phyloP scores from a whole-genome alignment of 2,113 vertebrate genomes.

The Pitta sordida region DNA sequence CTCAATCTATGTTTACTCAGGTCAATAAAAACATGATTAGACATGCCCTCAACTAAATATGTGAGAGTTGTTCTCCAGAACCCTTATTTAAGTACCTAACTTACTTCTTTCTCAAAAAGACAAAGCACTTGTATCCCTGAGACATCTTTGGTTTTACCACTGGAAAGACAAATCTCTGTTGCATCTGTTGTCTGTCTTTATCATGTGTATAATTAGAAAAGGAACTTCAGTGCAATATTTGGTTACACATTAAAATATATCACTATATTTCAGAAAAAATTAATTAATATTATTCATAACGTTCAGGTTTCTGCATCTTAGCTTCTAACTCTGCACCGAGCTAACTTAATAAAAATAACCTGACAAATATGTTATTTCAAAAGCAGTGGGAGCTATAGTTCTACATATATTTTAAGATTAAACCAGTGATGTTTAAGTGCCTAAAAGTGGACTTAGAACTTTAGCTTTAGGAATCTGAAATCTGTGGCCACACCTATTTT shows the following conservation, averaged over 20 bases:
- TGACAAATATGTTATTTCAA: neutral
- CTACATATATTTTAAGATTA: neutral
- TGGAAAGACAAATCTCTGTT: neutral
- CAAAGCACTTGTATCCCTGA: neutral
- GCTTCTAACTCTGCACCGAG: neutral
- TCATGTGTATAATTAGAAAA: neutral
- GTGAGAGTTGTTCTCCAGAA: neutral
- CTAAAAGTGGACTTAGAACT: neutral
- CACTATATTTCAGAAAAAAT: neutral
- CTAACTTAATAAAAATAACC: neutral
- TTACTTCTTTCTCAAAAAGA: neutral
- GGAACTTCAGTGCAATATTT: neutral
- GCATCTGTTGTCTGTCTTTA: neutral
- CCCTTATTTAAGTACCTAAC: neutral
- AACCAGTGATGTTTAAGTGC: neutral
- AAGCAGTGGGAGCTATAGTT: neutral
- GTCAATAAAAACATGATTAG: neutral
- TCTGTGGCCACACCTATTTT: slow-evolving; percentile 12
- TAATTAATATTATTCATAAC: neutral
- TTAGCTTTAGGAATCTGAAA: slow-evolving; percentile 9
- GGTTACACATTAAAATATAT: neutral
- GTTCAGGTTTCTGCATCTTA: neutral
- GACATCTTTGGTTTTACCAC: neutral
- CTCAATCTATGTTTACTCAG: neutral
- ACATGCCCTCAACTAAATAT: neutral